Evolutionary conservation across 2,797 vertebrate genomes (phyloP).

Genomic region (Urophycis tenuis): DNA sequence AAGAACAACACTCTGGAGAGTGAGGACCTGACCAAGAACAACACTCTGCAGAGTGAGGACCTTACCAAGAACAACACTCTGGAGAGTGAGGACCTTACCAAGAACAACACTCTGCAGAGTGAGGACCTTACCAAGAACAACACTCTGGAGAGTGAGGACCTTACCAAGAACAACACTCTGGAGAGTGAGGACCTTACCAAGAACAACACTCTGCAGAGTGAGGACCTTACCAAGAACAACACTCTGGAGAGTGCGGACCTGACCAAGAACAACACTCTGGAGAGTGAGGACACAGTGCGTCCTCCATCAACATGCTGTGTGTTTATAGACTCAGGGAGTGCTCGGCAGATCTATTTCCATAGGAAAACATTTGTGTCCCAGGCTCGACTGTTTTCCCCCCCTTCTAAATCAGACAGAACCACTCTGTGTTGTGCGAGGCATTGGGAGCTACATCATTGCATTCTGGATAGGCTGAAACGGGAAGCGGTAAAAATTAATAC

Average conservation of each 20-base stretch:
- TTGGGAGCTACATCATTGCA: conserved; percentile 20
- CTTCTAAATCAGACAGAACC: conserved; percentile 13
- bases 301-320: conserved; percentile 31
- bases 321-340: conserved; percentile 34
- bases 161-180: conserved; percentile 44
- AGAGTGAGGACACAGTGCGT: conserved; percentile 30
- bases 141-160: conserved; percentile 35
- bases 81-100: conserved; percentile 18
- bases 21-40: conserved; percentile 37
- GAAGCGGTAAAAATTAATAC: not conserved
- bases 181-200: conserved; percentile 19
- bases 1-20: conserved; percentile 43
- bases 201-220: conserved; percentile 43
- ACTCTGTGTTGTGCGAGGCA: conserved; percentile 21
- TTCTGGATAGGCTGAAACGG: not conserved
- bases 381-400: conserved; percentile 21
- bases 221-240: conserved; percentile 42
- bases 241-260: conserved; percentile 36
- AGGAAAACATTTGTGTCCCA: conserved; percentile 38
- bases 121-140: conserved; percentile 40
- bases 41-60: conserved; percentile 37
- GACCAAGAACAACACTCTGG: conserved; percentile 43
- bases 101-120: conserved; percentile 43
- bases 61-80: conserved; percentile 45
- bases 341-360: conserved; percentile 19